phyloP scores from a whole-genome alignment of 2,113 vertebrate genomes.

The Shinisaurus crocodilurus region DNA sequence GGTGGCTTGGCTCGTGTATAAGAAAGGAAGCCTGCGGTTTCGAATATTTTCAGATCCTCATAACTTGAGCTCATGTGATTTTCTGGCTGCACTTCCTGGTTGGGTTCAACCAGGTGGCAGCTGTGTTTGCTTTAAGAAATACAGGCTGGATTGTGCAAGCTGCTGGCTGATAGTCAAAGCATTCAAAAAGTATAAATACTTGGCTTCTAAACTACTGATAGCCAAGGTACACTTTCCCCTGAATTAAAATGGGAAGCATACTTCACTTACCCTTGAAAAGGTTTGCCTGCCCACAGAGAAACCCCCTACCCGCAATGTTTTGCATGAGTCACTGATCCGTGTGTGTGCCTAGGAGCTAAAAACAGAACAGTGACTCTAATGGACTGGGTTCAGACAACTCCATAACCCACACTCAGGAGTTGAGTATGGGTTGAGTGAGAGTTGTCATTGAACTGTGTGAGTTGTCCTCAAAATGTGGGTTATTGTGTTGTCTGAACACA shows the following conservation, averaged over 20 bases:
- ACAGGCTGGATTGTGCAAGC: accelerated
- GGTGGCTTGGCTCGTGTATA: background rate
- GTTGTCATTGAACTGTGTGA: too few species aligned
- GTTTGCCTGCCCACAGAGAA: background rate
- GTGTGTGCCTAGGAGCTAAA: background rate
- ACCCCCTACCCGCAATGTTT: background rate
- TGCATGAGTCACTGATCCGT: background rate
- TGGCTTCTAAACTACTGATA: background rate
- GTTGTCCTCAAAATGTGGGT: too few species aligned
- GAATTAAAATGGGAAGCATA: background rate
- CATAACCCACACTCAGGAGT: too few species aligned
- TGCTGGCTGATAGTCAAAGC: background rate
- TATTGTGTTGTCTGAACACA: too few species aligned
- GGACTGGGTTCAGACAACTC: too few species aligned
- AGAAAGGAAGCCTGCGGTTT: background rate
- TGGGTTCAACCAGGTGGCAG: constrained; percentile 29
- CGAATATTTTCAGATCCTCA: background rate
- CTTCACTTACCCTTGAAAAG: background rate
- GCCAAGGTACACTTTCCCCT: background rate
- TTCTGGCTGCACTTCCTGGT: constrained; percentile 41
- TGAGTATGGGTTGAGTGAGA: too few species aligned
- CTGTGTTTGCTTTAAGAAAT: background rate
- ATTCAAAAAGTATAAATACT: background rate
- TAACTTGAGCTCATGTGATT: constrained; percentile 14
- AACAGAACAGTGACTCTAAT: background rate